Percentiles rank a stretch among this genome's conserved stretches.
These are phyloP conservation scores for Tamias sibiricus DNA, from an alignment of 2,113 vertebrate species.

Conservation along the genomic window DNA sequence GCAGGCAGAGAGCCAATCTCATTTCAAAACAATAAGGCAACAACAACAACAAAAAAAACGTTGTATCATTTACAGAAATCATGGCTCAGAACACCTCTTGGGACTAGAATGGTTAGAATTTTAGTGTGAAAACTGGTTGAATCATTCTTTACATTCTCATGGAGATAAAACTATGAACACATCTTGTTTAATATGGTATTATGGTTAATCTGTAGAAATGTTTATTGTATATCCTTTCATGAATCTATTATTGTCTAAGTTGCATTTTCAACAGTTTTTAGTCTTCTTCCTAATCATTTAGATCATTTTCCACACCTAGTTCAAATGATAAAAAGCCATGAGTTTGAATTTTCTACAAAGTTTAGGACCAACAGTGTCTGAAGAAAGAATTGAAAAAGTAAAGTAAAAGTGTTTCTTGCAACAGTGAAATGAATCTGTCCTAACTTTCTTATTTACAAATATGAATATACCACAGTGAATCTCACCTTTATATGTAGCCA, in stretches of 20 bases:
- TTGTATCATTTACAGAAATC: neutral
- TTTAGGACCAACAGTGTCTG: neutral
- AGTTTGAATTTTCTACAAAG: slow-evolving; percentile 12
- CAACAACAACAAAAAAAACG: slow-evolving; percentile 50
- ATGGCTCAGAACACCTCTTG: slow-evolving; percentile 30
- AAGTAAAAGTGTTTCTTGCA: neutral
- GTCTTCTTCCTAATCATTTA: neutral
- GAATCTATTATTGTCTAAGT: slow-evolving; percentile 33
- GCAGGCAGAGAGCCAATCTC: slow-evolving; percentile 67
- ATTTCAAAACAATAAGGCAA: slow-evolving; percentile 60
- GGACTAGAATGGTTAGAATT: slow-evolving; percentile 41
- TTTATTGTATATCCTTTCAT: neutral
- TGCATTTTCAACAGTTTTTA: neutral
- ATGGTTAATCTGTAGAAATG: neutral
- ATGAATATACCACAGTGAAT: no score
- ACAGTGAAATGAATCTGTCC: no score
- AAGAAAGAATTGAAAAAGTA: slow-evolving; percentile 8
- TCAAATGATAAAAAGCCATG: slow-evolving; percentile 4
- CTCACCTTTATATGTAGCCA: no score
- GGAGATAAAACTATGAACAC: slow-evolving; percentile 24
- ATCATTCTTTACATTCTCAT: neutral
- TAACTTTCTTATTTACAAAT: no score
- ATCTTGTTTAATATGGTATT: neutral
- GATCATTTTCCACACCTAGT: neutral
- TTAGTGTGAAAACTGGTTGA: slow-evolving; percentile 42